phyloP scores from a whole-genome alignment of 2,888 invertebrate genomes.

The Volucella bombylans region DNA sequence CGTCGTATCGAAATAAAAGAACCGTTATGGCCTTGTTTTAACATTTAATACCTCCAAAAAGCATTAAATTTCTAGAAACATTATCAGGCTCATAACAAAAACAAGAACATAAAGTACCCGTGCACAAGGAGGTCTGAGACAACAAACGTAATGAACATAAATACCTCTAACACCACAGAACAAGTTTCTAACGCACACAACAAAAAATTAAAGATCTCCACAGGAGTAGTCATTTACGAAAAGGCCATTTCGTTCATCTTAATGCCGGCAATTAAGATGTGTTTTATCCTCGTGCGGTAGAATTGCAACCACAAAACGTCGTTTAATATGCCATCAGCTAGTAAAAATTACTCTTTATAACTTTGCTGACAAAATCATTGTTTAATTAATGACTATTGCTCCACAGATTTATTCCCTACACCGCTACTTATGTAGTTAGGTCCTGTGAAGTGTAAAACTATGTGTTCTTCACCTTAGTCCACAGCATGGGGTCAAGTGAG shows the following conservation, averaged over 20 bases:
- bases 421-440: constrained; percentile 7
- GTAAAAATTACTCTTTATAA: constrained; percentile 43
- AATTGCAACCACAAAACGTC: constrained; percentile 25
- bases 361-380: constrained; percentile 66
- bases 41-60: constrained; percentile 22
- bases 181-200: constrained; percentile 35
- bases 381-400: constrained; percentile 59
- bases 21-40: constrained; percentile 32
- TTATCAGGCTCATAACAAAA: constrained; percentile 43
- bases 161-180: constrained; percentile 33
- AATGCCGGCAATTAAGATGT: constrained; percentile 69
- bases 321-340: constrained; percentile 54
- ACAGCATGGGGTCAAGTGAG: constrained; percentile 63
- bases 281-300: constrained; percentile 31
- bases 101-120: constrained; percentile 47
- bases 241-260: constrained; percentile 65
- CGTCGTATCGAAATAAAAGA: neutral
- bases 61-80: constrained; percentile 41
- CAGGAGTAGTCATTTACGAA: constrained; percentile 41
- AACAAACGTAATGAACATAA: constrained; percentile 13
- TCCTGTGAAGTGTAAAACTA: constrained; percentile 30
- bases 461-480: constrained; percentile 32
- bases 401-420: constrained; percentile 27
- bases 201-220: constrained; percentile 1
- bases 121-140: constrained; percentile 18